These are phyloP conservation scores for Carcina quercana DNA, from an alignment of 2,888 invertebrate genomes.

Conservation along the genomic window DNA sequence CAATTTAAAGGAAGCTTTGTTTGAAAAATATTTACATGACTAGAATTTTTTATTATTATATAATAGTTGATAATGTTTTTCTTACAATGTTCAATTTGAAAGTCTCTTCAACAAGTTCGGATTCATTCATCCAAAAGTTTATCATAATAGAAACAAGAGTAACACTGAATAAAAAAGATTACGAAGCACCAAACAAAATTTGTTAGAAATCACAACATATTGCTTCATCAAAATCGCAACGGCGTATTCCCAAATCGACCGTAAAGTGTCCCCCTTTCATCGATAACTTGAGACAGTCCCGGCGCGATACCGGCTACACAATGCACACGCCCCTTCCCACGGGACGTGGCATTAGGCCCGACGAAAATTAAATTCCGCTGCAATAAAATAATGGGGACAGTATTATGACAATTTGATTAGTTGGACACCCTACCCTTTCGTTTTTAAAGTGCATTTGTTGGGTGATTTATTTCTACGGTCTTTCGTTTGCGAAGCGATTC, in stretches of 20 bases:
- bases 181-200: slow-evolving; percentile 2
- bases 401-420: slow-evolving; percentile 50
- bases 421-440: slow-evolving; percentile 13
- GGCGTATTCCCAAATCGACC: slow-evolving; percentile 40
- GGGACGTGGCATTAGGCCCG: slow-evolving; percentile 36
- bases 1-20: too few relatives aligned
- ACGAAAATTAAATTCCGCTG: slow-evolving; percentile 45
- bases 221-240: slow-evolving; percentile 20
- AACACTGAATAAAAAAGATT: not conserved
- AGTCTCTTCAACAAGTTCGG: too few relatives aligned
- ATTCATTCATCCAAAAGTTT: too few relatives aligned
- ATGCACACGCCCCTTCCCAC: slow-evolving; percentile 25
- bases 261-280: slow-evolving; percentile 27
- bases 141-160: too few relatives aligned
- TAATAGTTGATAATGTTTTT: too few relatives aligned
- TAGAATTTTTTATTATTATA: too few relatives aligned
- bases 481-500: slow-evolving; percentile 8
- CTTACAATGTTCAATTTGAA: too few relatives aligned
- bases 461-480: slow-evolving; percentile 6
- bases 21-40: too few relatives aligned
- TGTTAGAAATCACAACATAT: slow-evolving; percentile 39
- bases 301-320: slow-evolving; percentile 1
- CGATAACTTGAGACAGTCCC: slow-evolving; percentile 13
- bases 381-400: slow-evolving; percentile 48
- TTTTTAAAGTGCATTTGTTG: slow-evolving; percentile 1